Percentiles rank a stretch among this genome's conserved stretches.
phyloP scores from a whole-genome alignment of 2,113 vertebrate species.

The Ailurus styani region DNA sequence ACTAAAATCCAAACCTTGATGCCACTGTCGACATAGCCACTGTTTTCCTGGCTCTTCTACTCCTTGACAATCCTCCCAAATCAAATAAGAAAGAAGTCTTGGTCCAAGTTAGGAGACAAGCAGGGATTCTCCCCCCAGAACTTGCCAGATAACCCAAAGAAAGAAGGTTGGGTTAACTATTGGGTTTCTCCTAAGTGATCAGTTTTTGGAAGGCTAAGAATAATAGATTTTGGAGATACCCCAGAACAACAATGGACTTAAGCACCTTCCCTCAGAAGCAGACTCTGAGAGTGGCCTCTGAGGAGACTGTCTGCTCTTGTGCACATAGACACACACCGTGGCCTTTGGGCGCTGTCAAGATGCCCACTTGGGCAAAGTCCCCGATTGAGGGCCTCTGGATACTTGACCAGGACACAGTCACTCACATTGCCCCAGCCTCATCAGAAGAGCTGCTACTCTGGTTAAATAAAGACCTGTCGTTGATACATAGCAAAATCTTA shows the following conservation, averaged over 20 bases:
- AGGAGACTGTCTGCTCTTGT: not conserved
- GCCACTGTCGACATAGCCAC: not conserved
- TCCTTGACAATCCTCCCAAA: not conserved
- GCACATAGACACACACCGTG: not conserved
- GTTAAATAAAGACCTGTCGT: not conserved
- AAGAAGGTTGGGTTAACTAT: not conserved
- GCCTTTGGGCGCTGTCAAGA: not conserved
- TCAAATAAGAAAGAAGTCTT: not conserved
- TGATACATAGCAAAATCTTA: not conserved
- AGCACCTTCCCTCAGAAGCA: not conserved
- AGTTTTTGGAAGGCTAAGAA: not conserved
- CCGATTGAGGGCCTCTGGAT: not conserved
- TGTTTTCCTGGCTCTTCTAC: not conserved
- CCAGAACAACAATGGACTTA: not conserved
- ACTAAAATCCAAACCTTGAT: not conserved
- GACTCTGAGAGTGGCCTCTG: not conserved
- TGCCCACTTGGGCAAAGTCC: not conserved
- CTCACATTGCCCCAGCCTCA: not conserved
- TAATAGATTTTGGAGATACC: not conserved
- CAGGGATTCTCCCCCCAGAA: not conserved
- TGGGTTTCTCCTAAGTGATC: not conserved
- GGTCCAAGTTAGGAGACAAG: not conserved
- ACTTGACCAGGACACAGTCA: not conserved
- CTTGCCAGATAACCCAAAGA: not conserved
- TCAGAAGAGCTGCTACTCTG: not conserved